These are phyloP conservation scores for Mormyrus lacerda DNA, from an alignment of 2,113 vertebrate species.

Conservation along the genomic window DNA sequence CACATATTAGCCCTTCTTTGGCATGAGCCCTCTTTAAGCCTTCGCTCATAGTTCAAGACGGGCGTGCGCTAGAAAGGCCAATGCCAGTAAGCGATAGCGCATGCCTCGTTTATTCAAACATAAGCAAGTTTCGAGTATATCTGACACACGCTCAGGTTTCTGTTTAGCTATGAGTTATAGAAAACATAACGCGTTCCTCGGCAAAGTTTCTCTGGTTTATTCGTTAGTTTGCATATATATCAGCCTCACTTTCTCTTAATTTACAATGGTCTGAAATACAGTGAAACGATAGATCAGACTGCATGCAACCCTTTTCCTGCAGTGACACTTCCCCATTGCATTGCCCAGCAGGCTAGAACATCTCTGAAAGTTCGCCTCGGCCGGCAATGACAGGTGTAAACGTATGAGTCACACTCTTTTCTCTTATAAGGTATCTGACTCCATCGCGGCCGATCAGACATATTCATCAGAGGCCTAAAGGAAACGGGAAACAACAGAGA, in stretches of 20 bases:
- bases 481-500: background rate
- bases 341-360: background rate
- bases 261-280: background rate
- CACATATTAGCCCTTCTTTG: background rate
- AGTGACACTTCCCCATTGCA: background rate
- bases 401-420: background rate
- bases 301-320: background rate
- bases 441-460: background rate
- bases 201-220: background rate
- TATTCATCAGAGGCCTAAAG: background rate
- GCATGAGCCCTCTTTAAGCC: background rate
- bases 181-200: background rate
- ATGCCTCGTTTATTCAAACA: background rate
- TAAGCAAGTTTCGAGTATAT: background rate
- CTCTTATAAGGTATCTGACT: background rate
- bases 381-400: background rate
- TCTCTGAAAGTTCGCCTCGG: background rate
- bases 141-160: background rate
- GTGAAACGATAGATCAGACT: background rate
- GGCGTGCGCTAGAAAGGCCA: background rate
- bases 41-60: background rate
- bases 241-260: background rate
- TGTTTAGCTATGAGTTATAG: background rate
- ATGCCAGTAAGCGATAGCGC: background rate
- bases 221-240: background rate